Evolutionary conservation across 2,888 invertebrate genomes (phyloP).

Genomic region (Chromoteleia sp.): DNA sequence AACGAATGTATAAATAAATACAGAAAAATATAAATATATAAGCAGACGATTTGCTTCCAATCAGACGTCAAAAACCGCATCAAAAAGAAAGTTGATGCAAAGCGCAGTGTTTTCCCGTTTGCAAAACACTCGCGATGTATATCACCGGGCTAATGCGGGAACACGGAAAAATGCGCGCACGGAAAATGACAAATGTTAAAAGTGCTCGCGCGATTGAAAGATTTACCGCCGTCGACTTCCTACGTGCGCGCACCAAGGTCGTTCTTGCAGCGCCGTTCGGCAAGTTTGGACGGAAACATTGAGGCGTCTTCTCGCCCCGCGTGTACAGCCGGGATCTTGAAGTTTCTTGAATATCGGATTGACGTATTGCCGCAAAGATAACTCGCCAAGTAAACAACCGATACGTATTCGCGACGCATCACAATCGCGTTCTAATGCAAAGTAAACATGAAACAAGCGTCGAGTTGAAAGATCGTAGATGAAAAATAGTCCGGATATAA

Average conservation of each 20-base stretch:
- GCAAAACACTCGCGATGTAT: constrained; percentile 53
- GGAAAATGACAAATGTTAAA: constrained; percentile 66
- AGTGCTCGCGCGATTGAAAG: constrained; percentile 72
- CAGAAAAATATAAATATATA: too few species aligned
- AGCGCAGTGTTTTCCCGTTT: constrained; percentile 40
- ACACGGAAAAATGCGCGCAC: constrained; percentile 36
- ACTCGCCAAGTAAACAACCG: constrained; percentile 82
- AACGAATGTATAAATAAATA: too few species aligned
- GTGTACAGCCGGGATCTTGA: constrained; percentile 72
- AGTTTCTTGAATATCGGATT: constrained; percentile 80
- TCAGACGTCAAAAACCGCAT: not conserved
- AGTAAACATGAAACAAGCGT: constrained; percentile 22
- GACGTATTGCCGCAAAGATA: constrained; percentile 82
- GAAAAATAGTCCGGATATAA: constrained; percentile 15
- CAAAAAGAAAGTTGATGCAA: constrained; percentile 8
- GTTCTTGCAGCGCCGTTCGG: constrained; percentile 50
- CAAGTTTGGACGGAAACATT: constrained; percentile 71
- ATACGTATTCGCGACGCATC: constrained; percentile 76
- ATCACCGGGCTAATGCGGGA: constrained; percentile 38
- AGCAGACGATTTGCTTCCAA: too few species aligned
- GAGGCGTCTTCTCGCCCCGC: constrained; percentile 58
- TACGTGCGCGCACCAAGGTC: constrained; percentile 70
- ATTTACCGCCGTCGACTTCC: constrained; percentile 74
- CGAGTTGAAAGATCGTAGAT: not conserved
- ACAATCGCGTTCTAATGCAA: constrained; percentile 61